These are phyloP conservation scores for Dione vanillae DNA, from an alignment of 2,888 invertebrate genomes.

Conservation along the genomic window DNA sequence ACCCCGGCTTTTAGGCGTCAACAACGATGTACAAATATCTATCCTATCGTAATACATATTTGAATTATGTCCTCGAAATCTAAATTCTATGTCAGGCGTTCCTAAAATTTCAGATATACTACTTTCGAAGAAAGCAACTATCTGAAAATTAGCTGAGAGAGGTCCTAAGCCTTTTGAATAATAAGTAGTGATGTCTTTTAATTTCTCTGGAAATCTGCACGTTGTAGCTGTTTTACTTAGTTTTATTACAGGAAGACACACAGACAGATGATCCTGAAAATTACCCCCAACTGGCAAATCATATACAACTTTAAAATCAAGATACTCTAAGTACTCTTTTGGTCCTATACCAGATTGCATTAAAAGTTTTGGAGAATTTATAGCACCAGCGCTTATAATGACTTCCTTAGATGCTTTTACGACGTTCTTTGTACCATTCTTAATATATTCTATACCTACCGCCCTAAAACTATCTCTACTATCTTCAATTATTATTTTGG, in stretches of 20 bases:
- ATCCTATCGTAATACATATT: conserved; percentile 79
- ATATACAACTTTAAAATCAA: conserved; percentile 63
- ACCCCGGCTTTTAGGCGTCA: conserved; percentile 77
- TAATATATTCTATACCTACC: conserved; percentile 68
- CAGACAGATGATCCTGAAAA: conserved; percentile 77
- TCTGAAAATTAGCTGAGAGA: conserved; percentile 77
- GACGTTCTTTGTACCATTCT: conserved; percentile 70
- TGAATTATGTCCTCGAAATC: conserved; percentile 76
- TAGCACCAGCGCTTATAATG: conserved; percentile 74
- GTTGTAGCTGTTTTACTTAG: conserved; percentile 68
- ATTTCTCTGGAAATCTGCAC: conserved; percentile 68
- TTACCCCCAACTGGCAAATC: conserved; percentile 77
- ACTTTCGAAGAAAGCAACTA: conserved; percentile 72
- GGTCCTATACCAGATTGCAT: conserved; percentile 80
- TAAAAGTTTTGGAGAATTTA: conserved; percentile 74
- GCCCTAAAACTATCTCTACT: conserved; percentile 58
- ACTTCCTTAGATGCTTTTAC: conserved; percentile 68
- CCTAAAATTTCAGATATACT: conserved; percentile 69
- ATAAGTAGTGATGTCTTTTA: conserved; percentile 74
- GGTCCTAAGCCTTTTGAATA: conserved; percentile 74
- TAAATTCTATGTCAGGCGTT: conserved; percentile 75
- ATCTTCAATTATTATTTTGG: conserved; percentile 65
- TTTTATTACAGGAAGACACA: conserved; percentile 75
- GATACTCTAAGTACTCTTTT: conserved; percentile 75
- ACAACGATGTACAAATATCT: conserved; percentile 72